These are phyloP conservation scores for Ooceraea biroi DNA, from an alignment of 1,140 invertebrate species.

Conservation along the genomic window DNA sequence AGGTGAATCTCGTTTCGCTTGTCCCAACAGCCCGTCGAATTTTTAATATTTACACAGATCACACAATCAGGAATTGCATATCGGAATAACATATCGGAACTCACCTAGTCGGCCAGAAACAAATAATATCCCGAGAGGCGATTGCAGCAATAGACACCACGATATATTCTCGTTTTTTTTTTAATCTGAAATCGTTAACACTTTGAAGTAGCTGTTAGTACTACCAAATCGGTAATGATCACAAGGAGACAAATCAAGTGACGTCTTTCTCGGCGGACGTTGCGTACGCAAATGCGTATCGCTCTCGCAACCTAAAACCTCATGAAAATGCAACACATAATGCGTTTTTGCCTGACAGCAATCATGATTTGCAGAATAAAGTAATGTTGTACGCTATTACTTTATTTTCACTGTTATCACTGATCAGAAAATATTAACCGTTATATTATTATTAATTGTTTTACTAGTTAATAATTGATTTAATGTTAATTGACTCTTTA, in stretches of 20 bases:
- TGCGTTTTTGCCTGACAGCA: background rate
- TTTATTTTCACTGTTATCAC: too few species aligned
- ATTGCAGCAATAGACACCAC: too few species aligned
- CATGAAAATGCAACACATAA: slow-evolving; percentile 65
- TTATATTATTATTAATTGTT: too few species aligned
- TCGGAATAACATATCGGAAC: background rate
- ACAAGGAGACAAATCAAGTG: background rate
- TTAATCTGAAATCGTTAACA: background rate
- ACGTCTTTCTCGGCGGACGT: background rate
- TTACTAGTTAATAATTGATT: too few species aligned
- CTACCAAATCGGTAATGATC: background rate
- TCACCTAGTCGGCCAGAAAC: background rate
- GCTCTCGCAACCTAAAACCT: background rate
- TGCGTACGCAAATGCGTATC: background rate
- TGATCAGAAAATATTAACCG: too few species aligned
- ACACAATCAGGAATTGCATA: background rate
- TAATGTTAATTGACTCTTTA: too few species aligned
- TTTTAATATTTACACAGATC: background rate
- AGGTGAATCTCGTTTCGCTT: background rate
- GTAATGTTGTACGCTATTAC: slow-evolving; percentile 14
- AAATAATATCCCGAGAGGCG: background rate
- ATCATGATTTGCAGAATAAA: slow-evolving; percentile 76
- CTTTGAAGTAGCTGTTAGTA: background rate
- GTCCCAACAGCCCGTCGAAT: background rate
- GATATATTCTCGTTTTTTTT: background rate